Evolutionary conservation across 2,113 vertebrate species (phyloP).

Genomic region (Camelus dromedarius): DNA sequence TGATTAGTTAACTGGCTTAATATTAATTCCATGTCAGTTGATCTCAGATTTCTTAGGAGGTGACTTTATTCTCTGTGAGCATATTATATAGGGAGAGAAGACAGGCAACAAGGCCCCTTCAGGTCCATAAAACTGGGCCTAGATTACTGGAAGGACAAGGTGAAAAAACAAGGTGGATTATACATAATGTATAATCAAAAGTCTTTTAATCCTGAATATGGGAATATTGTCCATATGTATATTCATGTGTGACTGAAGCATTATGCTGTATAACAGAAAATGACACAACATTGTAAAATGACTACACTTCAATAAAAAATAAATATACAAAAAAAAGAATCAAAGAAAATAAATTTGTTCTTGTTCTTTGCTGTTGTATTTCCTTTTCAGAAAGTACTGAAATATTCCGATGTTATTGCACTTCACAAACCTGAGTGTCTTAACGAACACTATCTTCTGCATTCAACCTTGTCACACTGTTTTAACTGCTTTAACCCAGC

Average conservation of each 20-base stretch:
- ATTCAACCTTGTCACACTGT: not conserved
- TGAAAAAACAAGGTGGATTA: not conserved
- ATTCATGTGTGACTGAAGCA: too few species aligned
- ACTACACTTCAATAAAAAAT: too few species aligned
- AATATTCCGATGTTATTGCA: not conserved
- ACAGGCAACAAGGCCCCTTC: not conserved
- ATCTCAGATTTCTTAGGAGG: not conserved
- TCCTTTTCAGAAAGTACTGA: not conserved
- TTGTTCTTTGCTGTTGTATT: not conserved
- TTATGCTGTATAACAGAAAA: too few species aligned
- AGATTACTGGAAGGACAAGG: not conserved
- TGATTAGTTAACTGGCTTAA: not conserved
- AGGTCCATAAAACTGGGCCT: not conserved
- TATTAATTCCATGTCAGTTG: not conserved
- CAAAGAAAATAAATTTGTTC: not conserved
- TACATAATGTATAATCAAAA: not conserved
- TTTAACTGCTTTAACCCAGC: not conserved
- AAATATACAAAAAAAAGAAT: not conserved
- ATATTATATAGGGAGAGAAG: not conserved
- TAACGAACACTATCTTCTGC: not conserved
- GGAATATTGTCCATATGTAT: not conserved
- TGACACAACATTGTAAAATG: too few species aligned
- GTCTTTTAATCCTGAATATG: not conserved
- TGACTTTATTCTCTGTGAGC: not conserved
- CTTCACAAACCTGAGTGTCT: not conserved